Conservation (phyloP, 2,888 invertebrate species). For the Yponomeuta sedellus region DNA sequence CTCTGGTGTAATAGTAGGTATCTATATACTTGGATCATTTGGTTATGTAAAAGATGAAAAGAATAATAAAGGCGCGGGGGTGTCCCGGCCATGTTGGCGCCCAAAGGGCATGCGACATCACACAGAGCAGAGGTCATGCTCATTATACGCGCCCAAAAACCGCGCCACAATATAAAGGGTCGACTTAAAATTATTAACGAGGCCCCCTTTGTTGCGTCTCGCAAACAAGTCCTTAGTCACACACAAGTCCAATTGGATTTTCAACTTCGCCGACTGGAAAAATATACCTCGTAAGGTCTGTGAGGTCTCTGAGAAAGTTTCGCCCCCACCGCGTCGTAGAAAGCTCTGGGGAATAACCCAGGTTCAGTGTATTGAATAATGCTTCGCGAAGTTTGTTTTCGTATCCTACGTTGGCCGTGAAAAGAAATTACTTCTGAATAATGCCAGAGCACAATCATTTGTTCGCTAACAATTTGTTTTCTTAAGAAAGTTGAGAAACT, state of each 20-base stretch:
- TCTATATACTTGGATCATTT: not conserved
- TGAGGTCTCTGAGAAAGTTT: not conserved
- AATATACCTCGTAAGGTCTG: conserved; percentile 31
- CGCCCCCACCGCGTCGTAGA: not conserved
- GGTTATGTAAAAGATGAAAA: not conserved
- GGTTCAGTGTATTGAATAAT: conserved; percentile 8
- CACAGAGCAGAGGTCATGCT: not conserved
- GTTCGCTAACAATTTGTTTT: not conserved
- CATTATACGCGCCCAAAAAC: conserved; percentile 3
- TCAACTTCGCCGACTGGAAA: conserved; percentile 49
- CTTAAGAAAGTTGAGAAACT: not conserved
- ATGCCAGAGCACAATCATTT: conserved; percentile 1
- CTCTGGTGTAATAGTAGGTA: not conserved
- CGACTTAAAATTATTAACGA: conserved; percentile 15
- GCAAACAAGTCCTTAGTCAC: conserved; percentile 15
- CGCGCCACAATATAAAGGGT: conserved; percentile 1
- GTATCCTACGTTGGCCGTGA: not conserved
- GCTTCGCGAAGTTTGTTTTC: conserved; percentile 1
- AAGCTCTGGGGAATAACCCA: conserved; percentile 8
- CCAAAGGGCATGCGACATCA: conserved; percentile 4
- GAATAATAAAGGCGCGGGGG: not conserved
- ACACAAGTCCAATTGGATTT: conserved; percentile 47
- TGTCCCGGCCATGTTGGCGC: not conserved
- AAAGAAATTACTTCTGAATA: conserved; percentile 7
- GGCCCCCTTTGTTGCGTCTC: conserved; percentile 5